A percentile compares a stretch with the other conserved stretches of the same genome.
Conservation (phyloP, 64 coral and sea anemone genomes). For the Acropora yongei region DNA sequence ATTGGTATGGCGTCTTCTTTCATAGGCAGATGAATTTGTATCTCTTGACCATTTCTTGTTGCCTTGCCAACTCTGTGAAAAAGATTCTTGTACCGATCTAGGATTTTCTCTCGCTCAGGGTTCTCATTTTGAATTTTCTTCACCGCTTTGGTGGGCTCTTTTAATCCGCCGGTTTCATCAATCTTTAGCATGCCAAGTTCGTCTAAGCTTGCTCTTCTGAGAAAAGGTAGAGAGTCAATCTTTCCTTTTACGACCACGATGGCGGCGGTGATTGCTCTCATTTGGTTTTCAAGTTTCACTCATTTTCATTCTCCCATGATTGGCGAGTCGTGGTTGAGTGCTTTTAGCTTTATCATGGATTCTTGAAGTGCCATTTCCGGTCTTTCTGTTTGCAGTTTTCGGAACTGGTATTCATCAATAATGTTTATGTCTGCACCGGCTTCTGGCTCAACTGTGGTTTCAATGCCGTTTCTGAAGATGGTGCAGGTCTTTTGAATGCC, state of each 20-base stretch:
- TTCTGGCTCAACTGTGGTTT: too few species aligned
- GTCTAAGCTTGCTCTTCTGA: too few species aligned
- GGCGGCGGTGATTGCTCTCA: background rate
- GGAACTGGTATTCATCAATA: slow-evolving; percentile 35
- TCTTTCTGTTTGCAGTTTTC: slow-evolving; percentile 1
- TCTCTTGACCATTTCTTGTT: slow-evolving; percentile 49
- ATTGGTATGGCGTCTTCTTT: slow-evolving; percentile 66
- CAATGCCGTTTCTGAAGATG: too few species aligned
- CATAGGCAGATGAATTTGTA: slow-evolving; percentile 45
- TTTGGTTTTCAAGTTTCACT: slow-evolving; percentile 8
- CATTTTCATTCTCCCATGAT: too few species aligned
- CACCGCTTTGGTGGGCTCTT: slow-evolving; percentile 32
- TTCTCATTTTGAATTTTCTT: slow-evolving; percentile 21
- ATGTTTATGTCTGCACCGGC: background rate
- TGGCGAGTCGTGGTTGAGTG: too few species aligned
- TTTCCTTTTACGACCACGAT: background rate
- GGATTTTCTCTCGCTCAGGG: background rate
- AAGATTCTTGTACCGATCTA: background rate
- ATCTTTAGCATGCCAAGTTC: slow-evolving; percentile 71
- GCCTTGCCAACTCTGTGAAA: slow-evolving; percentile 35
- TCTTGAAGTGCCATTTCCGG: background rate
- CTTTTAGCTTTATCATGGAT: background rate
- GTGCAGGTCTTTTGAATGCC: slow-evolving; percentile 61
- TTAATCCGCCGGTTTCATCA: slow-evolving; percentile 41
- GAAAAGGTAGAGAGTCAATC: too few species aligned